These are phyloP conservation scores for Bombylius major DNA, from an alignment of 2,888 invertebrate species.

Conservation along the genomic window DNA sequence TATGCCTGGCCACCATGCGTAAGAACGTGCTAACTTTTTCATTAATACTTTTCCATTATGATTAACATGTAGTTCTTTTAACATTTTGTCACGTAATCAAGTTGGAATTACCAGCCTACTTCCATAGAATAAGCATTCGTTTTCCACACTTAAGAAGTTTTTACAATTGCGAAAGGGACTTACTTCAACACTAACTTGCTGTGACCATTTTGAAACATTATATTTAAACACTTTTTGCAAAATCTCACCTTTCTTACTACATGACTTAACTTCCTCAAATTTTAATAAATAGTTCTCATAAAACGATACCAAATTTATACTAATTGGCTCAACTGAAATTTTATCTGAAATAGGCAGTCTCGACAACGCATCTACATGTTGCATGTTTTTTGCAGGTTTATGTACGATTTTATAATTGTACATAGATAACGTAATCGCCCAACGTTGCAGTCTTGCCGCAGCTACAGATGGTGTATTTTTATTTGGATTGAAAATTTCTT, in stretches of 20 bases:
- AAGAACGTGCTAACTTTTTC: not conserved
- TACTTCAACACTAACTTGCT: not conserved
- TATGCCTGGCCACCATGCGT: not conserved
- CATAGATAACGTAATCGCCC: slow-evolving; percentile 4
- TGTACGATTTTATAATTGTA: slow-evolving; percentile 3
- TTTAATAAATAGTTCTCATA: too few species aligned
- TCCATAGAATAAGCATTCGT: not conserved
- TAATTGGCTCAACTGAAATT: too few species aligned
- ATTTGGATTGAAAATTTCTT: slow-evolving; percentile 1
- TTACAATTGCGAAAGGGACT: not conserved
- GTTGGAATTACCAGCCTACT: slow-evolving; percentile 1
- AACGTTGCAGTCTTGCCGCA: slow-evolving; percentile 3
- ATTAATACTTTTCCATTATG: not conserved
- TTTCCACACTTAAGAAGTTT: not conserved
- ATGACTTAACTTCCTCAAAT: not conserved
- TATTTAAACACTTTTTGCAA: not conserved
- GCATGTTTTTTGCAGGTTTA: not conserved
- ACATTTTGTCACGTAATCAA: not conserved
- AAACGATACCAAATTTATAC: too few species aligned
- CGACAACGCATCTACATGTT: slow-evolving; percentile 2
- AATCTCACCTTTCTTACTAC: not conserved
- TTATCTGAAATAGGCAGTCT: not conserved
- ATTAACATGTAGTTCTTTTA: not conserved
- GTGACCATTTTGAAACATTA: not conserved
- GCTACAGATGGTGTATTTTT: not conserved